These are phyloP conservation scores for Trachelus iudaicus DNA, from an alignment of 2,888 invertebrate genomes.

Conservation along the genomic window DNA sequence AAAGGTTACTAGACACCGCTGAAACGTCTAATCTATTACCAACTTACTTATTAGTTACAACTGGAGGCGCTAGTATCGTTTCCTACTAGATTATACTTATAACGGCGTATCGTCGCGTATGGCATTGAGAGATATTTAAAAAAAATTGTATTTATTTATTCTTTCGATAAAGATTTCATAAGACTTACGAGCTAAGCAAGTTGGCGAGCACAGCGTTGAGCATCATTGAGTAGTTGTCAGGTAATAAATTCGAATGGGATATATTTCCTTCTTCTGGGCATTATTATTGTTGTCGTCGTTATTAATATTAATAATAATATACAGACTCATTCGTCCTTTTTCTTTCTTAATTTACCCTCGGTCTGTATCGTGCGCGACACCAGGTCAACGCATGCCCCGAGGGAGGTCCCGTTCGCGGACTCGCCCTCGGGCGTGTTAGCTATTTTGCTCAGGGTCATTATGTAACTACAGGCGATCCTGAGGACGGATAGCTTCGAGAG, in stretches of 20 bases:
- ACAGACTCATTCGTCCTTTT: slow-evolving; percentile 76
- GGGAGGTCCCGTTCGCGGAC: slow-evolving; percentile 72
- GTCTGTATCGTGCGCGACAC: slow-evolving; percentile 94
- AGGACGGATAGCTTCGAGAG: slow-evolving; percentile 92
- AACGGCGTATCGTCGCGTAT: background rate
- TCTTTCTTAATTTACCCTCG: slow-evolving; percentile 88
- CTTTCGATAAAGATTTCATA: background rate
- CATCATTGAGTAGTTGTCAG: slow-evolving; percentile 23
- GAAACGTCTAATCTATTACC: background rate
- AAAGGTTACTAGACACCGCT: background rate
- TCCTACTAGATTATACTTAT: background rate
- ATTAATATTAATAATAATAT: slow-evolving; percentile 17
- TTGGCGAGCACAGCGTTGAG: slow-evolving; percentile 26
- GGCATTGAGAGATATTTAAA: background rate
- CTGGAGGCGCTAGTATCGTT: background rate
- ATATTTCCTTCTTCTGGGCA: background rate
- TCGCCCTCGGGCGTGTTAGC: slow-evolving; percentile 69
- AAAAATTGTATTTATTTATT: background rate
- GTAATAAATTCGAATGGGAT: slow-evolving; percentile 2
- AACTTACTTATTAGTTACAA: background rate
- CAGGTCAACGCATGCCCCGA: slow-evolving; percentile 83
- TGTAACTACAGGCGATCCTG: slow-evolving; percentile 93
- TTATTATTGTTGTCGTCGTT: slow-evolving; percentile 22
- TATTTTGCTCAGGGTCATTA: slow-evolving; percentile 84
- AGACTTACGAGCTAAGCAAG: slow-evolving; percentile 12